Evolutionary conservation across 2,113 vertebrate species (phyloP).

Genomic region (Phainopepla nitens): DNA sequence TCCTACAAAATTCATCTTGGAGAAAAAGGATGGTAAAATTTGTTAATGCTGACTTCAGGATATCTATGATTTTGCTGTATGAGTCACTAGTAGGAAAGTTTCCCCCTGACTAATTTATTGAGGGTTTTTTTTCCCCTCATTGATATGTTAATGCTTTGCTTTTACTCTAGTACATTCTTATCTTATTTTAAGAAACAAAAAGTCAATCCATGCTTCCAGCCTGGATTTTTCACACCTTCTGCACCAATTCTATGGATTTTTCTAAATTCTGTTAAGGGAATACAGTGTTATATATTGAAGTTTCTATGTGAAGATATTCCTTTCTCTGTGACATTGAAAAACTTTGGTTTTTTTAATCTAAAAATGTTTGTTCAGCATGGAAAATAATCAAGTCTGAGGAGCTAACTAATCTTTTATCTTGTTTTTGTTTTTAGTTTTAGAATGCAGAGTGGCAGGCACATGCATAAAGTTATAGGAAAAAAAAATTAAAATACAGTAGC

Average conservation of each 20-base stretch:
- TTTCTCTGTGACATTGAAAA: neutral
- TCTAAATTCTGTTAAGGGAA: neutral
- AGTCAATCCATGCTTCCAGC: neutral
- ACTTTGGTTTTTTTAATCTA: neutral
- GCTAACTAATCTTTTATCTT: neutral
- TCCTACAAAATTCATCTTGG: neutral
- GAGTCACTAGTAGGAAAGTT: slow-evolving; percentile 2
- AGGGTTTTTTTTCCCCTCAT: fast-evolving
- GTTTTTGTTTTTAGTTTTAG: neutral
- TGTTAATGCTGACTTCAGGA: neutral
- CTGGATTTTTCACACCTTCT: neutral
- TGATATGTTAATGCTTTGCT: neutral
- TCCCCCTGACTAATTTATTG: neutral
- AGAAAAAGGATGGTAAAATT: neutral
- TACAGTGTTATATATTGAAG: neutral
- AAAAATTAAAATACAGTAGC: neutral
- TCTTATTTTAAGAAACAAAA: neutral
- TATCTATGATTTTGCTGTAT: neutral
- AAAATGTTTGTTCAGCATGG: neutral
- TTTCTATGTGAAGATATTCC: neutral
- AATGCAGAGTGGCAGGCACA: neutral
- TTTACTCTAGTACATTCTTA: neutral
- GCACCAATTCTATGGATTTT: neutral
- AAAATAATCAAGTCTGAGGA: neutral
- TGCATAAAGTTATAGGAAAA: neutral